phyloP scores from a whole-genome alignment of 2,888 invertebrate genomes.

The Malacosoma neustria region DNA sequence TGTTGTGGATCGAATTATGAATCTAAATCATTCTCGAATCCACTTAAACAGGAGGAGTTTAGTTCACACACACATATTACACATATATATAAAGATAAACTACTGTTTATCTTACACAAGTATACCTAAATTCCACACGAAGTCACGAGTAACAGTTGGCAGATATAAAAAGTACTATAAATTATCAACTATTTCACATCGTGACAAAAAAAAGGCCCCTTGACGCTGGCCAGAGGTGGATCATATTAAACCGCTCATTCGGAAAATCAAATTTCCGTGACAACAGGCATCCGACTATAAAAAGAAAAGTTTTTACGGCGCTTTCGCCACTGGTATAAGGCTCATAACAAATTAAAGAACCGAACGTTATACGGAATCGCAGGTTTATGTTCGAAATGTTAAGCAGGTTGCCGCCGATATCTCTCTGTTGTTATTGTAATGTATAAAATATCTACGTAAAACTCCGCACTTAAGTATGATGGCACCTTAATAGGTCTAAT shows the following conservation, averaged over 20 bases:
- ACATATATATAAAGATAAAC: too few relatives aligned
- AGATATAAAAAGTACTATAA: too few relatives aligned
- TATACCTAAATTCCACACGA: too few relatives aligned
- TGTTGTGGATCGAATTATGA: too few relatives aligned
- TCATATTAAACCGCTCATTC: conserved; percentile 40
- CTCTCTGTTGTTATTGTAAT: background rate
- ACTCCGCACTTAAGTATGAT: background rate
- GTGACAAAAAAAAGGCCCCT: background rate
- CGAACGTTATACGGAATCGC: conserved; percentile 17
- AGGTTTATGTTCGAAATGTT: conserved; percentile 9
- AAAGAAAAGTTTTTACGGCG: conserved; percentile 27
- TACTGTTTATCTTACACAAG: too few relatives aligned
- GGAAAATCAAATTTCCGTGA: conserved; percentile 50
- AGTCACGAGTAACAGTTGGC: too few relatives aligned
- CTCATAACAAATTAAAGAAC: conserved; percentile 24
- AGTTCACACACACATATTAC: too few relatives aligned
- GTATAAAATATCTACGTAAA: background rate
- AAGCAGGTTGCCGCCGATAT: conserved; percentile 1
- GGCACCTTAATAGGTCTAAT: too few relatives aligned
- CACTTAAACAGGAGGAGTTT: too few relatives aligned
- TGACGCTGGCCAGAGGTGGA: conserved; percentile 12
- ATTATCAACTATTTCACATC: background rate
- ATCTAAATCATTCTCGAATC: too few relatives aligned
- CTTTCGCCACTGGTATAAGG: conserved; percentile 11
- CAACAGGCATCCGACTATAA: conserved; percentile 34